Evolutionary conservation across 2,888 invertebrate species (phyloP), one percentile per base, ranked within the genome.

Genomic region (Thera obeliscata): DNA sequence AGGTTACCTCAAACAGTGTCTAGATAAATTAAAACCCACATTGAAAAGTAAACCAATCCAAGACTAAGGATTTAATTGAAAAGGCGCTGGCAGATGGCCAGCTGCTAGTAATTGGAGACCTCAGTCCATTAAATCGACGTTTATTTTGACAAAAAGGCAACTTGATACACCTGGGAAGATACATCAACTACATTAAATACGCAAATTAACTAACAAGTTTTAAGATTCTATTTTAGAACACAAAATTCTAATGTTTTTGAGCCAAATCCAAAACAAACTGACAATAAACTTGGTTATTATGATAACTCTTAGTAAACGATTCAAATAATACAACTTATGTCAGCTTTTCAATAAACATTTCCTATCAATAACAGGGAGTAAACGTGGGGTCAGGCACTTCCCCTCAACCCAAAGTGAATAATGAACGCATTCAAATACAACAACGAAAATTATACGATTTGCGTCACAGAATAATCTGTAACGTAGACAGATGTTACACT

Each of bases 271-370:
- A 55, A n/a, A 5, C 38, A 38, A 55, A 50, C 22, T 22, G 22
- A 2, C n/a, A 49, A 3, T 12, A 33, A 8, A 52, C 5, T 52
- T 33, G 7, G 8, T 52, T 52, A 52, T 33, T 22, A 22, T 12
- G 22, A 33, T 52, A 9, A 3, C 0, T 4, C 33, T 52, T 52
- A 33, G 33, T 52, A 0, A 66, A 62, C 74, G 65, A 61, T 69
- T 71, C 67, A 71, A 77, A 79, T 78, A 71, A 76, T 73, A 72
- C 67, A 74, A 70, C 65, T 75, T 77, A 81, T 75, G 78, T 78
- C 76, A 81, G 78, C 73, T 78, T 83, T 81, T 79, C 79, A 80
- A 81, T 80, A 72, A 64, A 60, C 69, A 75, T 60, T 68, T 69
- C 56, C 59, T 60, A 56, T 70, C 65, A 69, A 69, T 64, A 46